These are phyloP conservation scores for Vandiemenella viatica DNA, from an alignment of 2,888 invertebrate species.

Conservation along the genomic window DNA sequence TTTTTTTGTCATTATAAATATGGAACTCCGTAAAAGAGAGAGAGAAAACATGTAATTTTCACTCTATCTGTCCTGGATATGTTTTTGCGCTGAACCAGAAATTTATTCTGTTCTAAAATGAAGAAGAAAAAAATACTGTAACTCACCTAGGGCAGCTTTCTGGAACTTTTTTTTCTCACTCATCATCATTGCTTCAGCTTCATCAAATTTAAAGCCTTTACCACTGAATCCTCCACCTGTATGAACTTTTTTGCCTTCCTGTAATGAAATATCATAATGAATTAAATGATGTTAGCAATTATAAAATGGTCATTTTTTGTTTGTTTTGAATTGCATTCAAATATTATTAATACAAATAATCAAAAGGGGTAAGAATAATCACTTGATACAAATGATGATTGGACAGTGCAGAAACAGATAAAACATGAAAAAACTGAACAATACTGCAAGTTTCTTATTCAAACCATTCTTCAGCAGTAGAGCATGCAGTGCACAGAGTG, in stretches of 20 bases:
- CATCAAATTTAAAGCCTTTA: constrained; percentile 96
- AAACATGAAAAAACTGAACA: too few species aligned
- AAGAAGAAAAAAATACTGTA: not conserved
- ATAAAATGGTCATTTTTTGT: not conserved
- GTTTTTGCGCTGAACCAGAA: not conserved
- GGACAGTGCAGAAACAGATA: too few species aligned
- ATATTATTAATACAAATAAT: not conserved
- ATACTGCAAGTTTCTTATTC: too few species aligned
- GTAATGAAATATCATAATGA: constrained; percentile 8
- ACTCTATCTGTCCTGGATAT: too few species aligned
- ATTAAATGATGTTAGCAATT: not conserved
- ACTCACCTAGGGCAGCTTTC: constrained; percentile 67
- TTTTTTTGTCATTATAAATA: too few species aligned
- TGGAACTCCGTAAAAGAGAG: too few species aligned
- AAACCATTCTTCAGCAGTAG: too few species aligned
- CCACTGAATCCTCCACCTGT: constrained; percentile 89
- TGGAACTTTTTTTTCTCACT: constrained; percentile 95
- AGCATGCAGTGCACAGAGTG: too few species aligned
- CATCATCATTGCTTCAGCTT: constrained; percentile 89
- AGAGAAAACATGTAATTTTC: too few species aligned
- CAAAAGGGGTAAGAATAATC: not conserved
- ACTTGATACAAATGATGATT: not conserved
- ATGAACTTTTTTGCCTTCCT: constrained; percentile 68
- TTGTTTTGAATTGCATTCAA: not conserved
- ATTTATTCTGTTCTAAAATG: not conserved